Percentiles rank a stretch among this genome's conserved stretches.
phyloP scores from a whole-genome alignment of 2,113 vertebrate genomes.

The Scopus umbretta region DNA sequence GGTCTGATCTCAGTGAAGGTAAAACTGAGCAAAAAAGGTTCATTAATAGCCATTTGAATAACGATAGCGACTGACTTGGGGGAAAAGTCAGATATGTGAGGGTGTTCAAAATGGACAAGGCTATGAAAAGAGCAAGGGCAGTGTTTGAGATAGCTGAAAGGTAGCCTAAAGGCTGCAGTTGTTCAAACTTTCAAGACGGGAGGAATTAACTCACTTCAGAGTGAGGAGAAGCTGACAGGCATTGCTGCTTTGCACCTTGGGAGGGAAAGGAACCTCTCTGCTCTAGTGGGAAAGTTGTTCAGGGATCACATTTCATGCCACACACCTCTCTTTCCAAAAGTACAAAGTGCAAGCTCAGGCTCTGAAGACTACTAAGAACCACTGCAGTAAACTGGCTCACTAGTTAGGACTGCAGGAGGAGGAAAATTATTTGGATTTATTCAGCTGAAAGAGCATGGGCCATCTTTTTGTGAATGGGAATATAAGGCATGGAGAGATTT shows the following conservation, averaged over 20 bases:
- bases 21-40: not conserved
- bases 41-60: not conserved
- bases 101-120: not conserved
- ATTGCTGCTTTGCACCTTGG: not conserved
- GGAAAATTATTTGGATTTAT: not conserved
- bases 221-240: not conserved
- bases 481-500: not conserved
- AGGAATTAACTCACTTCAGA: not conserved
- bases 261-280: not conserved
- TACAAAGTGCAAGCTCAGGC: not conserved
- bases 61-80: not conserved
- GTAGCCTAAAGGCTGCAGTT: not conserved
- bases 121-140: not conserved
- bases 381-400: not conserved
- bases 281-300: not conserved
- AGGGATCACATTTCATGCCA: not conserved
- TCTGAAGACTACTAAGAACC: not conserved
- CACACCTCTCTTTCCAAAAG: not conserved
- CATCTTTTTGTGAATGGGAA: not conserved
- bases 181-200: not conserved
- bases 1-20: not conserved
- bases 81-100: not conserved
- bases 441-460: not conserved
- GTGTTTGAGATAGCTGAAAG: not conserved
- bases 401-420: not conserved